Evolutionary conservation across 2,113 vertebrate species (phyloP).

Genomic region (Leptosomus discolor): DNA sequence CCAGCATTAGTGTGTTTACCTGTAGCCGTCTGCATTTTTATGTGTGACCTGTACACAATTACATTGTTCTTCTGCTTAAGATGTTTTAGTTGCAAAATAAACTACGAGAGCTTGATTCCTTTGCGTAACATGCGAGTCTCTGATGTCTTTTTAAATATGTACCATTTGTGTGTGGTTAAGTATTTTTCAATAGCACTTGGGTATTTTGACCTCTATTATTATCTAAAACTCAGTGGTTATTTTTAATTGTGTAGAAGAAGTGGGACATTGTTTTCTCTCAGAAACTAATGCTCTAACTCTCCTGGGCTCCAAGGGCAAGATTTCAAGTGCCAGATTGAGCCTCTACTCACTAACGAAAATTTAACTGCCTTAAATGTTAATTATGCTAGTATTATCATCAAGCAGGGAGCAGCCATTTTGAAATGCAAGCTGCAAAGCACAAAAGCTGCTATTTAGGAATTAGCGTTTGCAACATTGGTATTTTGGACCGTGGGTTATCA

Average conservation of each 20-base stretch:
- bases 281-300: background rate
- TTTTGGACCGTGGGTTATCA: background rate
- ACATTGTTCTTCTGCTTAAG: background rate
- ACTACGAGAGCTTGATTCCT: background rate
- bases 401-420: background rate
- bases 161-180: background rate
- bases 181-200: background rate
- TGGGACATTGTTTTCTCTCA: background rate
- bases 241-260: constrained; percentile 28
- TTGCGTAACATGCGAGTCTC: background rate
- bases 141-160: background rate
- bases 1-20: background rate
- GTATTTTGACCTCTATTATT: constrained; percentile 22
- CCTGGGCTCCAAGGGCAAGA: background rate
- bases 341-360: background rate
- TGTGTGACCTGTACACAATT: background rate
- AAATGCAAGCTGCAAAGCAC: background rate
- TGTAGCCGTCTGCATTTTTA: background rate
- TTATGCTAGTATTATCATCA: background rate
- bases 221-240: background rate
- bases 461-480: background rate
- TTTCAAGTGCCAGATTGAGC: background rate
- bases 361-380: background rate
- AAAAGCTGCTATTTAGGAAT: background rate
- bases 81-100: background rate